A percentile compares a stretch with the other conserved stretches of the same genome.
Conservation (phyloP, 2,113 vertebrate species). For the Tylochromis polylepis region DNA sequence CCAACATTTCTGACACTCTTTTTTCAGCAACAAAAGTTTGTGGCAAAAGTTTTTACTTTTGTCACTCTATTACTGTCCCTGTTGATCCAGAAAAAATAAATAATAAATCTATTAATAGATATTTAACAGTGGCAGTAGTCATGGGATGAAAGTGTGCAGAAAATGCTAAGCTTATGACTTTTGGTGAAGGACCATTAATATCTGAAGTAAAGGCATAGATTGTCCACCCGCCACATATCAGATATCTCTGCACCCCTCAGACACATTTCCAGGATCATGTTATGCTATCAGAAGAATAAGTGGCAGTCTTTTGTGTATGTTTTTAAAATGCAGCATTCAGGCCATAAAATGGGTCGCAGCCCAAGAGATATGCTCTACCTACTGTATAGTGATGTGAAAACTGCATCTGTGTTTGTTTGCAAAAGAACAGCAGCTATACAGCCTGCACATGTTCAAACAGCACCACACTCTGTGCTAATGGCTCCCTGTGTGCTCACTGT, state of each 20-base stretch:
- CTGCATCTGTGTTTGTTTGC: not conserved
- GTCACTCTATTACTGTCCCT: accelerated
- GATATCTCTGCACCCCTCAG: not conserved
- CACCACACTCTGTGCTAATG: not conserved
- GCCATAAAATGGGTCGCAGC: not conserved
- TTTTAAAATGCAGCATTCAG: conserved; percentile 22
- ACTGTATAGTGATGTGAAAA: not conserved
- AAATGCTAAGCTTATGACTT: not conserved
- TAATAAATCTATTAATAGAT: not conserved
- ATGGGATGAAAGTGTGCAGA: not conserved
- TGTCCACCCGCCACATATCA: not conserved
- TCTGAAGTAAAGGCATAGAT: not conserved
- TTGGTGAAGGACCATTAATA: not conserved
- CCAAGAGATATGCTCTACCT: not conserved
- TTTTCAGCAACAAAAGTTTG: not conserved
- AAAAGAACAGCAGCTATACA: not conserved
- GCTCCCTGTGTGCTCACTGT: not conserved
- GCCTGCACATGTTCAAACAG: not conserved
- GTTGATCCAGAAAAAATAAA: not conserved
- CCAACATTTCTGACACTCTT: not conserved
- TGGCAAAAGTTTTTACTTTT: not conserved
- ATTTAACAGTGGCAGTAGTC: not conserved
- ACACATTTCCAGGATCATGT: not conserved
- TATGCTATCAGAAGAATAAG: not conserved
- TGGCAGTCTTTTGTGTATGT: not conserved